These are phyloP conservation scores for Drosophila macrospina DNA, from an alignment of 2,888 invertebrate species.

Conservation along the genomic window DNA sequence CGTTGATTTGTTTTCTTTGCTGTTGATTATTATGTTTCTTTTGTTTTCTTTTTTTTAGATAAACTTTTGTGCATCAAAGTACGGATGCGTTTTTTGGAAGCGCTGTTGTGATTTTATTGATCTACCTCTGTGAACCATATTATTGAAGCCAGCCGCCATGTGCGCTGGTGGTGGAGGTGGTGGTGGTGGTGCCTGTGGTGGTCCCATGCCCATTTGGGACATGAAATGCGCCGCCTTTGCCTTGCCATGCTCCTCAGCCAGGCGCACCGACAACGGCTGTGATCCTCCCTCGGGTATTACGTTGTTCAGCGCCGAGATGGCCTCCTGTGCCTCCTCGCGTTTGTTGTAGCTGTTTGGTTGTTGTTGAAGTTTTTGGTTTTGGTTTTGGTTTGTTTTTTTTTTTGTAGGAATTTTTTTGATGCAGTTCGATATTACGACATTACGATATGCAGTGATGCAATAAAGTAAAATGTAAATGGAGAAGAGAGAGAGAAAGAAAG, in stretches of 20 bases:
- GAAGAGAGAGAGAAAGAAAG: too few relatives aligned
- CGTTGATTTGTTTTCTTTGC: constrained; percentile 33
- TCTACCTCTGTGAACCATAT: constrained; percentile 86
- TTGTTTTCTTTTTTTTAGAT: constrained; percentile 70
- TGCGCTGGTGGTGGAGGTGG: constrained; percentile 71
- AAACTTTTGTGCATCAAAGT: constrained; percentile 84
- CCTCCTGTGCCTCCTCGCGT: constrained; percentile 95
- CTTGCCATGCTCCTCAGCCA: constrained; percentile 86
- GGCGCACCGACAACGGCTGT: constrained; percentile 91
- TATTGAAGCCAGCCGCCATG: constrained; percentile 81
- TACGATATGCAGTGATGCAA: not conserved
- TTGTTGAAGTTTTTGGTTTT: not conserved
- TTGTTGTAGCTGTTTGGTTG: constrained; percentile 90
- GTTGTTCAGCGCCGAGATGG: constrained; percentile 94
- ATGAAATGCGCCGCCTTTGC: constrained; percentile 85
- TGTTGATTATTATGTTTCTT: constrained; percentile 39
- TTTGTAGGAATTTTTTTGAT: too few relatives aligned
- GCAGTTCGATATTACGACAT: not conserved
- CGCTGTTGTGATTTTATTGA: constrained; percentile 84
- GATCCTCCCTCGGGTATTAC: constrained; percentile 93
- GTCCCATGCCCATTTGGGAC: constrained; percentile 81
- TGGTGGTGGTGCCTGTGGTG: constrained; percentile 69
- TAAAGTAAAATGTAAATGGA: not conserved
- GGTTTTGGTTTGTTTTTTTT: not conserved
- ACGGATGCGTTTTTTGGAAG: constrained; percentile 85